These are phyloP conservation scores for Chlorodrepanis virens DNA, from an alignment of 2,113 vertebrate species.

Conservation along the genomic window DNA sequence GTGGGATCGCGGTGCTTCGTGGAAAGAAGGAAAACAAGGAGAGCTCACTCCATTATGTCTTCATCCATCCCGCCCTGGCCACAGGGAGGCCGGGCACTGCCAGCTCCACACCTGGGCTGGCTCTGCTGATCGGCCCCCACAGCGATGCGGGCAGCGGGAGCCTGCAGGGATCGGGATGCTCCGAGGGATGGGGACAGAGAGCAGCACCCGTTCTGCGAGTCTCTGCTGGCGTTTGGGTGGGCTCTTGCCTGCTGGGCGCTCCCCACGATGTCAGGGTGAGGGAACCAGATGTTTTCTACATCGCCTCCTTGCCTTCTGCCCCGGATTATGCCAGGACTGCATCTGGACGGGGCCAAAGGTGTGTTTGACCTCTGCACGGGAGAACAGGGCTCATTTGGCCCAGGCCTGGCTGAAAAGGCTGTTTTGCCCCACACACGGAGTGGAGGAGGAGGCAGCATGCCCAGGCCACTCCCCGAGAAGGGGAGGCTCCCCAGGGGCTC, in stretches of 20 bases:
- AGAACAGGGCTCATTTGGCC: not conserved
- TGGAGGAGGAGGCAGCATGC: not conserved
- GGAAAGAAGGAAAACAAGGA: not conserved
- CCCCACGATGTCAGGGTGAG: not conserved
- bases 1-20: not conserved
- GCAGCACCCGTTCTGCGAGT: accelerated
- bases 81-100: not conserved
- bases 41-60: not conserved
- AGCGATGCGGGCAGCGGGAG: not conserved
- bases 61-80: not conserved
- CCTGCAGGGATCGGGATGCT: not conserved
- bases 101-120: not conserved
- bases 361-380: accelerated
- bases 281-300: not conserved
- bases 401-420: accelerated
- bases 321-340: not conserved
- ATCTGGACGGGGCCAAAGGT: not conserved
- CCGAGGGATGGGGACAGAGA: not conserved
- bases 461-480: not conserved
- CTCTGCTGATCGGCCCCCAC: not conserved
- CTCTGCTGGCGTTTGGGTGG: not conserved
- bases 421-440: not conserved
- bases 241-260: not conserved
- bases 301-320: not conserved
- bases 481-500: not conserved